These are phyloP conservation scores for chimpanzee (Pan troglodytes) DNA, from an alignment of 2,113 vertebrate genomes.

Conservation along the genomic window NHGRI_mPanTro3-v2.1_pri NC_072407.2:124677501-124678000, in stretches of 20 bases:
- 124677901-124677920: not conserved
- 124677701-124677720: not conserved
- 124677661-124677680: not conserved
- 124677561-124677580: not conserved
- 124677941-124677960: not conserved
- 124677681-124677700: not conserved
- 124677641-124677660: not conserved
- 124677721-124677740: slow-evolving; percentile 35
- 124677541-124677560: not conserved
- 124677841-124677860: slow-evolving; percentile 5
- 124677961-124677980: not conserved
- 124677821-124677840: not conserved
- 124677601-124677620: not conserved
- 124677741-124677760: not conserved
- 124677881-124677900: not conserved
- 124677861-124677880: not conserved
- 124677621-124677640: not conserved
- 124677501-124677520: not conserved
- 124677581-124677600: not conserved
- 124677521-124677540: not conserved
- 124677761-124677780: not conserved
- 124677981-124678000: not conserved
- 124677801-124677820: slow-evolving; percentile 37
- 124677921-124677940: not conserved
- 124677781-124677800: not conserved